Evolutionary conservation across 2,888 invertebrate genomes (phyloP).

Genomic region (Latrodectus hesperus): DNA sequence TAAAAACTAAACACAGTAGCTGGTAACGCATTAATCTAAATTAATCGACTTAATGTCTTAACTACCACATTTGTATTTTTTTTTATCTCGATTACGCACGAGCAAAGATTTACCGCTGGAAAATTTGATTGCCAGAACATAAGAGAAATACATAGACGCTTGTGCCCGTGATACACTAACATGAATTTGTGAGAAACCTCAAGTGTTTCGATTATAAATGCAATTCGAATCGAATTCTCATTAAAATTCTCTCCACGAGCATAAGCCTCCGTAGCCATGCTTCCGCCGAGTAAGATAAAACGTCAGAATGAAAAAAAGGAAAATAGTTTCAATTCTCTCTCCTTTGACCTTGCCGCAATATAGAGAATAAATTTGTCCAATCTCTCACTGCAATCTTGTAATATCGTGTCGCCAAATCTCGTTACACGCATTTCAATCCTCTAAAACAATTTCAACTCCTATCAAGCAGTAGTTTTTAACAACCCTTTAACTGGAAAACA

Average conservation of each 20-base stretch:
- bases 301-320: constrained; percentile 1
- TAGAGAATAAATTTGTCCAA: constrained; percentile 52
- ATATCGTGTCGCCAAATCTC: constrained; percentile 57
- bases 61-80: too few relatives aligned
- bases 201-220: too few relatives aligned
- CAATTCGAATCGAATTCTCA: constrained; percentile 4
- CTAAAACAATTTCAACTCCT: constrained; percentile 58
- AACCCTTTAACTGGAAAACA: constrained; percentile 40
- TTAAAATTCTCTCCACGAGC: constrained; percentile 29
- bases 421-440: constrained; percentile 40
- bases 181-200: too few relatives aligned
- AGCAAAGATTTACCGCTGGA: too few relatives aligned
- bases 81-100: too few relatives aligned
- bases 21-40: too few relatives aligned
- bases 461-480: constrained; percentile 17
- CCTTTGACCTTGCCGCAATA: constrained; percentile 60
- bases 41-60: too few relatives aligned
- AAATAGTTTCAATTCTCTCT: constrained; percentile 29
- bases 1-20: too few relatives aligned
- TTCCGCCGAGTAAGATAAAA: constrained; percentile 53
- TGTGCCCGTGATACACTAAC: too few relatives aligned
- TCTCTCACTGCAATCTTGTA: constrained; percentile 52
- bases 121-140: too few relatives aligned
- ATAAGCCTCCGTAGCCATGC: constrained; percentile 33
- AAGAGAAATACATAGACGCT: too few relatives aligned